Percentiles rank a stretch among this genome's conserved stretches.
Evolutionary conservation across 2,113 vertebrate genomes (phyloP).

Genomic region (Chiloscyllium plagiosum): DNA sequence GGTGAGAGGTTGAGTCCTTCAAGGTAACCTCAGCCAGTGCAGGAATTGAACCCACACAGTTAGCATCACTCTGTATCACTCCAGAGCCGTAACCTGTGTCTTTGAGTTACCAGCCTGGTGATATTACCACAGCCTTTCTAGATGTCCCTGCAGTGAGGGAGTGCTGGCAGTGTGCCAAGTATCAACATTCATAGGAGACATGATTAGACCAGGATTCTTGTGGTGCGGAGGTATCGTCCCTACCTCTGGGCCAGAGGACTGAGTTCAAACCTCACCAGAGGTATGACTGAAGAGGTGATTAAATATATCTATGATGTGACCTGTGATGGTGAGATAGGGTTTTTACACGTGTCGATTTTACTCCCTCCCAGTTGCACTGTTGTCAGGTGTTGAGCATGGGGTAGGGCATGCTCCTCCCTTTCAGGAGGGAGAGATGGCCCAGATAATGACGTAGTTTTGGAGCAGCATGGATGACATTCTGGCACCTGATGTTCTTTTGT

Average conservation of each 20-base stretch:
- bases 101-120: no score
- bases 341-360: neutral
- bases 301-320: no score
- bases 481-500: neutral
- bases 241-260: no score
- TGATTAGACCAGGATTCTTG: neutral
- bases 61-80: no score
- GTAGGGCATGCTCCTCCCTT: neutral
- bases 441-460: neutral
- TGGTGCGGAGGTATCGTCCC: no score
- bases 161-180: neutral
- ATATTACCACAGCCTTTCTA: no score
- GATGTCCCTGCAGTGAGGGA: neutral
- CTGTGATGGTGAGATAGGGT: neutral
- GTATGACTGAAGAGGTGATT: no score
- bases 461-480: neutral
- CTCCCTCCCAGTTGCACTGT: neutral
- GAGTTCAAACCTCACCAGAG: no score
- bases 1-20: no score
- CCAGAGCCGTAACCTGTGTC: no score
- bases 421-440: neutral
- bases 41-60: no score
- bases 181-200: neutral
- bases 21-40: no score
- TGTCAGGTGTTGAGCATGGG: neutral